Evolutionary conservation across 2,888 invertebrate genomes (phyloP).

Genomic region (Melipona bicolor): DNA sequence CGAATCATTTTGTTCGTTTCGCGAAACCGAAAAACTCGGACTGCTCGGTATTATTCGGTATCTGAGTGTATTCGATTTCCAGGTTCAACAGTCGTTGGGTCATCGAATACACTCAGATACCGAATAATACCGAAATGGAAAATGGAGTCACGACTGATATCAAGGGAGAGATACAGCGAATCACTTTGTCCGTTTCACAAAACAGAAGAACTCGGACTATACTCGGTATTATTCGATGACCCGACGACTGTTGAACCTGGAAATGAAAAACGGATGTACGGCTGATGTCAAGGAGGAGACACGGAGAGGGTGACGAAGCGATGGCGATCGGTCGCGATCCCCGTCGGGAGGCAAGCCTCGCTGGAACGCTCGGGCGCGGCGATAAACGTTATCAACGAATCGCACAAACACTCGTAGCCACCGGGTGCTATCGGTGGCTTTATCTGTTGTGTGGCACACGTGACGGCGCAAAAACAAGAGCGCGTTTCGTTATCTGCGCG

Average conservation of each 20-base stretch:
- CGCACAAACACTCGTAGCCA: slow-evolving; percentile 44
- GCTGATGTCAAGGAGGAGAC: background rate
- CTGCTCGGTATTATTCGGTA: no score
- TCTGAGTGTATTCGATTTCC: no score
- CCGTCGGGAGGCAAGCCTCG: background rate
- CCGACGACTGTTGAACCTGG: background rate
- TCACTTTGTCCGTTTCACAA: no score
- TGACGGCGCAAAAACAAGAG: slow-evolving; percentile 52
- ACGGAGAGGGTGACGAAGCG: background rate
- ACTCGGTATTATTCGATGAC: no score
- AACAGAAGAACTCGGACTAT: no score
- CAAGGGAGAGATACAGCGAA: no score
- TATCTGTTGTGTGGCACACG: slow-evolving; percentile 38
- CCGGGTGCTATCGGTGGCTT: slow-evolving; percentile 20
- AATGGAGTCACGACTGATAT: no score
- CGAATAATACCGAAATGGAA: no score
- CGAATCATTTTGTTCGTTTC: no score
- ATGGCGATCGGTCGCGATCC: background rate
- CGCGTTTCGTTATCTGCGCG: slow-evolving; percentile 37
- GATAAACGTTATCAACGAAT: slow-evolving; percentile 52
- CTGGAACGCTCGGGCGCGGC: background rate
- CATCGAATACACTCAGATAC: no score
- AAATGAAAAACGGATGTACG: background rate
- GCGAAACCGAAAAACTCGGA: no score
- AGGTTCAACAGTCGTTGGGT: no score